These are phyloP conservation scores for Bruchidius siliquastri DNA, from an alignment of 2,888 invertebrate genomes.

Conservation along the genomic window DNA sequence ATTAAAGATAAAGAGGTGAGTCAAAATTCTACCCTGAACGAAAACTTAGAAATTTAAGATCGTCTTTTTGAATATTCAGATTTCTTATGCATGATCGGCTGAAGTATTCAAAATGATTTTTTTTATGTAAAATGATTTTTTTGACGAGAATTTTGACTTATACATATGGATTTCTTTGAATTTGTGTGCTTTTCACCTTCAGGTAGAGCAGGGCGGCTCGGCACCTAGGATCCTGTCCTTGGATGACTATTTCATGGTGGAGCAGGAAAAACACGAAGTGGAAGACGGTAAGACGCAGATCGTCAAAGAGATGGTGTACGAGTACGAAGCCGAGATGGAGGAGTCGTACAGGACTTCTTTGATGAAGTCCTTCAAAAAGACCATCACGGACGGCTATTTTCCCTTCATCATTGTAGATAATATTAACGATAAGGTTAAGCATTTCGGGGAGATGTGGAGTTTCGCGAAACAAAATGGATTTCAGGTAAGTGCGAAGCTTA, in stretches of 20 bases:
- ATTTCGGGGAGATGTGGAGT: slow-evolving; percentile 85
- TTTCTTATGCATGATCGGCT: too few relatives aligned
- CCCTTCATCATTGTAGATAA: slow-evolving; percentile 91
- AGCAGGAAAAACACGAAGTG: slow-evolving; percentile 69
- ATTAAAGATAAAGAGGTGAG: slow-evolving; percentile 73
- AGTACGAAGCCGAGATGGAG: slow-evolving; percentile 83
- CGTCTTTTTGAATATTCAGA: too few relatives aligned
- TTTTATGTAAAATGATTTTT: too few relatives aligned
- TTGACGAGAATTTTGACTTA: too few relatives aligned
- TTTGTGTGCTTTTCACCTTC: too few relatives aligned
- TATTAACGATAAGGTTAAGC: slow-evolving; percentile 74
- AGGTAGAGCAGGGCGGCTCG: slow-evolving; percentile 77
- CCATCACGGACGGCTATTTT: slow-evolving; percentile 84
- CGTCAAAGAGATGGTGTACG: slow-evolving; percentile 75
- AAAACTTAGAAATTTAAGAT: too few relatives aligned
- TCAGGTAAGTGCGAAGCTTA: slow-evolving; percentile 55
- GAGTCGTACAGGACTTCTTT: slow-evolving; percentile 75
- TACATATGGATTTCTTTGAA: too few relatives aligned
- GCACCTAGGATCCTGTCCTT: slow-evolving; percentile 89
- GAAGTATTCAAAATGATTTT: too few relatives aligned
- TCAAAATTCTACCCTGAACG: too few relatives aligned
- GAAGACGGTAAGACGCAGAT: slow-evolving; percentile 68
- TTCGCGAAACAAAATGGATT: slow-evolving; percentile 80
- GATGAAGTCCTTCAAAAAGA: slow-evolving; percentile 85
- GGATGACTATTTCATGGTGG: slow-evolving; percentile 93